Evolutionary conservation across 2,113 vertebrate genomes (phyloP), one percentile per base, ranked within the genome.

Genomic region (Pantherophis guttatus): DNA sequence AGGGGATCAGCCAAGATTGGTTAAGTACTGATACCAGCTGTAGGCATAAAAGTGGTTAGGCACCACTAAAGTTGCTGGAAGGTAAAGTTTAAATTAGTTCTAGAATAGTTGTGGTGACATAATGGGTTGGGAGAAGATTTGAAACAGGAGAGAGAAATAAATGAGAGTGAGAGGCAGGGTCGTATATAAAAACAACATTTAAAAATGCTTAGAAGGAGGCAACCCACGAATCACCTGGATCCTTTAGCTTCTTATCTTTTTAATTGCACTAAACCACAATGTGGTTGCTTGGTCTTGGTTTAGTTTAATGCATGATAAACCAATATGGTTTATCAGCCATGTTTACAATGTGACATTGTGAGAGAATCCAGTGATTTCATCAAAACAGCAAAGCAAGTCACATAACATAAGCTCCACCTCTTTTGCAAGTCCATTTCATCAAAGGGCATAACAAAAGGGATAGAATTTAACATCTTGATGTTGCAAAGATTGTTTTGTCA

Each of bases 191-290:
- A 59, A 39, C 44, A 62, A 59, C 17, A 52, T 24, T 59, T 44
- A 33, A 53, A 19, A 59, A 44, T 48, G 12, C 11, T 15, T 24
- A n/a, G 24, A 29, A 29, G 15, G 21, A 59, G 13, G 24, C 58
- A 59, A 59, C 8, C 58, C 23, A 59, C 0, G 5, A 81, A 39
- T n/a, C 24, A 24, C 91, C 52, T 2, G 75, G 33, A 92, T 94
- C 81, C 94, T 97, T 96, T 96, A 52, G 93, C 93, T 90, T 95
- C 95, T 95, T 75, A 75, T 91, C 95, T 95, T 33, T 90, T 81
- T 81, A 81, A 39, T 70, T 70, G 29, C 65, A 70, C 12, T n/a
- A 70, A 81, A 81, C 75, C 33, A 9, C 33, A 81, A 39, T 81
- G 33, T 81, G 17, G 15, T 81, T 9, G 70, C 2, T 81, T 81